Base-by-base conservation (phyloP, 1,140 invertebrate genomes). In the Bombus waltoni region DNA sequence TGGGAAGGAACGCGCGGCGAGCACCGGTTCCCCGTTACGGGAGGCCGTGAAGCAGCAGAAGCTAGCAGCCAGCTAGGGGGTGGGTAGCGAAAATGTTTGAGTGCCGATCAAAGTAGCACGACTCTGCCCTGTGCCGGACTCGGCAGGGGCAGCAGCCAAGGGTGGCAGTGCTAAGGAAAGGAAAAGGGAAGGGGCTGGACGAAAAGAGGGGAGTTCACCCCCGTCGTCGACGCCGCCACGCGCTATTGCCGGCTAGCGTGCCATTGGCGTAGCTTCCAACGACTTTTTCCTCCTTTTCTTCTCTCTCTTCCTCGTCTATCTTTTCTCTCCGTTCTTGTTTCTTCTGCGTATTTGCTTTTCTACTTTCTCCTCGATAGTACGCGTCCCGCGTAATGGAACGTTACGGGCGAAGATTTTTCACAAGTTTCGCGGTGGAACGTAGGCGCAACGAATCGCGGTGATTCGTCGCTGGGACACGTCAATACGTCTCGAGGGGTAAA, bases 71-170 rank as follows among this genome's bases (percentile, higher is more conserved):
- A 44, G 42, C 65, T n/a, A 11, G 65, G 72, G 92, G 90, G 90
- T 90, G 91, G 91, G 90, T 92, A 92, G 93, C 89, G 70, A 94
- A 93, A 94, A 94, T 94, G 93, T 95, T 95, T 94, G 93, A 94
- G 93, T 92, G 93, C 90, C 94, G 94, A 94, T 94, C 93, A 95
- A 94, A 94, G 93, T 95, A 93, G 92, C 92, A 91, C 90, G 90
- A 91, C 90, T 93, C 89, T 81, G 90, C 89, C 89, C 91, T 89
- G 88, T 85, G 85, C 82, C 80, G 85, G 81, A 66, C 68, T 81
- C 79, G 80, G 71, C 59, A 71, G 68, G 70, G 75, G 85, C 72
- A 86, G 85, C 80, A 83, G 79, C 85, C 85, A 76, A 86, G 84
- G 72, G 88, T 74, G 85, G 42, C 59, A 9, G 35, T 25, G 80